Conservation (phyloP, 2,888 invertebrate species). For the Glaucopsyche alexis region DNA sequence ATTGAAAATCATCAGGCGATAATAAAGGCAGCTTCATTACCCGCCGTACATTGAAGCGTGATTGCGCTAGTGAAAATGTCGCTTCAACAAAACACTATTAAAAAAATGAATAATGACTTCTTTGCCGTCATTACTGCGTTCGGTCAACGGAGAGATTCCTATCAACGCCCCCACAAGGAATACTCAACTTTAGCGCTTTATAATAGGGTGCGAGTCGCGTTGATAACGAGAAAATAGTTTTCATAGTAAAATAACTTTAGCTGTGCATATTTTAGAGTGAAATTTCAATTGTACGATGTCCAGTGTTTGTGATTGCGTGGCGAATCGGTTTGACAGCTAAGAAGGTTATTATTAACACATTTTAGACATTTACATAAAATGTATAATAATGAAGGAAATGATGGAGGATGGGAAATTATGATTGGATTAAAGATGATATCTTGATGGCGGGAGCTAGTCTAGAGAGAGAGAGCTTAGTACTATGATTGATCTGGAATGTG, state of each 20-base stretch:
- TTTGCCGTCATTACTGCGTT: constrained; percentile 72
- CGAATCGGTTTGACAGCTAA: constrained; percentile 75
- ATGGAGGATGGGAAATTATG: constrained; percentile 38
- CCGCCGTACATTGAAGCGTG: constrained; percentile 74
- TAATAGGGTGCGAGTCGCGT: constrained; percentile 43
- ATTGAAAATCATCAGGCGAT: constrained; percentile 71
- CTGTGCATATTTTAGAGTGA: constrained; percentile 32
- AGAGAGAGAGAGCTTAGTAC: not conserved
- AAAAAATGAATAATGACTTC: constrained; percentile 80
- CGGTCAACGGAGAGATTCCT: constrained; percentile 72
- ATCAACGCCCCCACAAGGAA: constrained; percentile 51
- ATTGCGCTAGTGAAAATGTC: constrained; percentile 79
- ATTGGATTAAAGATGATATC: constrained; percentile 20
- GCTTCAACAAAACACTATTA: constrained; percentile 78
- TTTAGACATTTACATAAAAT: constrained; percentile 60
- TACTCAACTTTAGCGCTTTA: constrained; percentile 45
- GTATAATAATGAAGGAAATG: constrained; percentile 49
- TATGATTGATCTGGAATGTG: too few relatives aligned
- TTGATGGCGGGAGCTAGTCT: constrained; percentile 6
- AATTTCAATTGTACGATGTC: constrained; percentile 43
- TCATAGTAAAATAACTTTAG: constrained; percentile 53
- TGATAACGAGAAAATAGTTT: constrained; percentile 32
- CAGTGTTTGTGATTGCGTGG: constrained; percentile 48
- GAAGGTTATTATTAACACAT: constrained; percentile 78
- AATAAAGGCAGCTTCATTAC: constrained; percentile 69